Percentiles rank a stretch among this genome's conserved stretches.
These are phyloP conservation scores for Nemotelus nigrinus DNA, from an alignment of 2,888 invertebrate species.

Conservation along the genomic window DNA sequence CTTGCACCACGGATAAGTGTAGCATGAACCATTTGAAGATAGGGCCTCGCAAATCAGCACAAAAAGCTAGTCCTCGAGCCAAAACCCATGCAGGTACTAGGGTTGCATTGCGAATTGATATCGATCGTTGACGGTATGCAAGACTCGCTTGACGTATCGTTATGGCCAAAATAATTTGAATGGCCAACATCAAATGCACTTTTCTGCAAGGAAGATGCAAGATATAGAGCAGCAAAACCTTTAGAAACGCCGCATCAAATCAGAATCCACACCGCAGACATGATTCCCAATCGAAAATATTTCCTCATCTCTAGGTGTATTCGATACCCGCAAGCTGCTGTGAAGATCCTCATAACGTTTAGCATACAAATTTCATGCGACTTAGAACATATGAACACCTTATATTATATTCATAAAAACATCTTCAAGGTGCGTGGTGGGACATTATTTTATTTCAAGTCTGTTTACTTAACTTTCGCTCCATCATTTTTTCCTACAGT, in stretches of 20 bases:
- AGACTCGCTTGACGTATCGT: too few species aligned
- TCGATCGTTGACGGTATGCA: neutral
- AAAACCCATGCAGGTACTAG: neutral
- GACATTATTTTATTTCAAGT: constrained; percentile 19
- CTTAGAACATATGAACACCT: too few species aligned
- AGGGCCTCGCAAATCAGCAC: constrained; percentile 15
- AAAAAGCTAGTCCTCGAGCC: neutral
- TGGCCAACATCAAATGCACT: too few species aligned
- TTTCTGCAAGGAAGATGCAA: too few species aligned
- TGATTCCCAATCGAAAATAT: neutral
- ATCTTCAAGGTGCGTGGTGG: constrained; percentile 30
- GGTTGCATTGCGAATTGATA: neutral
- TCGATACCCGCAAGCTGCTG: too few species aligned
- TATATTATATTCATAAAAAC: constrained; percentile 24
- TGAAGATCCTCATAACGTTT: too few species aligned
- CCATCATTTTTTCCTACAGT: constrained; percentile 17
- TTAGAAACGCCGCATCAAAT: too few species aligned
- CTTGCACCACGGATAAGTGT: constrained; percentile 19
- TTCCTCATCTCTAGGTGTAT: neutral
- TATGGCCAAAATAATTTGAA: too few species aligned
- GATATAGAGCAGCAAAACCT: too few species aligned
- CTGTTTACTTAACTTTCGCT: constrained; percentile 12
- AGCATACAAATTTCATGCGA: too few species aligned
- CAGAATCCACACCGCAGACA: too few species aligned
- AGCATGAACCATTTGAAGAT: constrained; percentile 22